Evolutionary conservation across 2,113 vertebrate species (phyloP).

Genomic region (Misgurnus mizolepis): DNA sequence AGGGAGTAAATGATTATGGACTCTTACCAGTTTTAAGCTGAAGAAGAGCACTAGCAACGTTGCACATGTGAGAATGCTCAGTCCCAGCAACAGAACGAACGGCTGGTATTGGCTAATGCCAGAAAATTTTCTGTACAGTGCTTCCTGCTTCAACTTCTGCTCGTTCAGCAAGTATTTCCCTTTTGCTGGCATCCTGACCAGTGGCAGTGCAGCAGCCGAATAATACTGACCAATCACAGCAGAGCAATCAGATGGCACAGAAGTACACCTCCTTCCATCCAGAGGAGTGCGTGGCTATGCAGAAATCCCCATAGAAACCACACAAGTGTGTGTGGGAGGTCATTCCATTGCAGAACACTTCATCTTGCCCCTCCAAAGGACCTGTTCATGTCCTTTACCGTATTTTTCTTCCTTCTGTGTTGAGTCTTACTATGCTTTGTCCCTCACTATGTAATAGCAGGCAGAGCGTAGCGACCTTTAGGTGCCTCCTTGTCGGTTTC

Average conservation of each 20-base stretch:
- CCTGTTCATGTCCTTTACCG: constrained; percentile 40
- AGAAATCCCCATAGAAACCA: constrained; percentile 37
- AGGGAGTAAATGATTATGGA: background rate
- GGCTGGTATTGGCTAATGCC: constrained; percentile 91
- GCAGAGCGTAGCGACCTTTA: constrained; percentile 22
- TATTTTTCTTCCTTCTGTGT: constrained; percentile 52
- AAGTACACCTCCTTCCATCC: constrained; percentile 26
- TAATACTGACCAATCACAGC: constrained; percentile 72
- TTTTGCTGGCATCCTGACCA: constrained; percentile 88
- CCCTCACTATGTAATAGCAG: constrained; percentile 57
- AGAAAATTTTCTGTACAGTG: constrained; percentile 87
- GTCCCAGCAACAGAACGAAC: constrained; percentile 84
- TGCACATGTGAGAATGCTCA: constrained; percentile 76
- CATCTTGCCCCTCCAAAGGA: constrained; percentile 31
- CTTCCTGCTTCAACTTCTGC: constrained; percentile 81
- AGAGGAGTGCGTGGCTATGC: constrained; percentile 10
- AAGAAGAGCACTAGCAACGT: constrained; percentile 80
- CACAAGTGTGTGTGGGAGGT: constrained; percentile 4
- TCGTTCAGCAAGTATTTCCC: constrained; percentile 93
- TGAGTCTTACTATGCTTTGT: background rate
- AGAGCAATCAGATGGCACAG: constrained; percentile 30
- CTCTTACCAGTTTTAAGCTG: constrained; percentile 78
- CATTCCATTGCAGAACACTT: constrained; percentile 57
- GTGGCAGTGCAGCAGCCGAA: constrained; percentile 44
- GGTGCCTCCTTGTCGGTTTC: background rate